These are phyloP conservation scores for Sula dactylatra DNA, from an alignment of 2,113 vertebrate genomes.

Conservation along the genomic window DNA sequence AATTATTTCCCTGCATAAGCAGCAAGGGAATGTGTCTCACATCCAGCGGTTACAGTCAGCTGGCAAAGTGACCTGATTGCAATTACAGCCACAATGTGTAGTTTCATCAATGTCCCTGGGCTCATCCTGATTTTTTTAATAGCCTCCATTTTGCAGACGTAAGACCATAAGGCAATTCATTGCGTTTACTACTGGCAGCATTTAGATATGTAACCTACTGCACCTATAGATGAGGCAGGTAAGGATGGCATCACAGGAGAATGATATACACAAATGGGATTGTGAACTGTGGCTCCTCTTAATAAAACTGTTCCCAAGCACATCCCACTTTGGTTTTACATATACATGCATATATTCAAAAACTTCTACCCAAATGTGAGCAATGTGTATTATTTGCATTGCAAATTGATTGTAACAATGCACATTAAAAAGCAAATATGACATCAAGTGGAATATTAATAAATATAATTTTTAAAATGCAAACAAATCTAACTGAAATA, in stretches of 20 bases:
- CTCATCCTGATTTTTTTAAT: neutral
- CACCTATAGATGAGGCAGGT: neutral
- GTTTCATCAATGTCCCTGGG: neutral
- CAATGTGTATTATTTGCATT: neutral
- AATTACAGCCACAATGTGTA: neutral
- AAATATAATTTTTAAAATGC: neutral
- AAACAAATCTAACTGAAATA: neutral
- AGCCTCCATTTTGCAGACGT: neutral
- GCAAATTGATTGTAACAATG: neutral
- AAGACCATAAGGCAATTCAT: neutral
- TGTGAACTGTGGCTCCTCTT: neutral
- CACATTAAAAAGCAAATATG: neutral
- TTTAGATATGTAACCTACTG: neutral
- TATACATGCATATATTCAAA: neutral
- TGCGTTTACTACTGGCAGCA: accelerated
- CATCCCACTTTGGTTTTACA: neutral
- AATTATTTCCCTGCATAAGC: conserved; percentile 5
- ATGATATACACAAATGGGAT: neutral
- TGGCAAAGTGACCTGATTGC: neutral
- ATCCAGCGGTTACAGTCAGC: neutral
- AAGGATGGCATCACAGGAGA: neutral
- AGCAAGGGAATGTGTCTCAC: neutral
- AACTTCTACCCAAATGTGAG: neutral
- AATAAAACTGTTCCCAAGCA: neutral
- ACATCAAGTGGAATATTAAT: neutral